A percentile compares a stretch with the other conserved stretches of the same genome.
Evolutionary conservation across 2,797 vertebrate species (phyloP).

Genomic region (Iguana delicatissima): DNA sequence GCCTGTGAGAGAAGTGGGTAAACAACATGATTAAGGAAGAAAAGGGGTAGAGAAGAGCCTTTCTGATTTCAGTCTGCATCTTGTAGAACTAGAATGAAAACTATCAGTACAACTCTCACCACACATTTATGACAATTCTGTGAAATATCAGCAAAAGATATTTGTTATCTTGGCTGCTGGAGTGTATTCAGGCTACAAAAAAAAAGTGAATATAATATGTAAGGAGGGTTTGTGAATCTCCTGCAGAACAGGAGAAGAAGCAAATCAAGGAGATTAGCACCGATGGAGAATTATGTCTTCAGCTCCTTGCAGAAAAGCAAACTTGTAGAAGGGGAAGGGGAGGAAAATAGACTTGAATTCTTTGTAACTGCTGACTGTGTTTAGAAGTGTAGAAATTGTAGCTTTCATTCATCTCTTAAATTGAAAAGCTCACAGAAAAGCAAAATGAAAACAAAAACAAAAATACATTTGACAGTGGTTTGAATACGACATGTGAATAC

Average conservation of each 20-base stretch:
- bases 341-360: too few species aligned
- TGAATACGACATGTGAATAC: too few species aligned
- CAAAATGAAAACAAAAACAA: too few species aligned
- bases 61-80: background rate
- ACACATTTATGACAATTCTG: background rate
- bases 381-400: too few species aligned
- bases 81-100: background rate
- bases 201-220: background rate
- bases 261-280: background rate
- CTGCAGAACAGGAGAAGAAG: constrained; percentile 13
- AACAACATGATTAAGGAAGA: background rate
- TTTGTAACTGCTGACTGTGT: too few species aligned
- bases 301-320: too few species aligned
- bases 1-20: background rate
- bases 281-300: background rate
- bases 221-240: background rate
- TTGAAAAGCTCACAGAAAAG: too few species aligned
- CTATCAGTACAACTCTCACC: background rate
- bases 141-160: background rate
- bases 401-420: too few species aligned
- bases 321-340: too few species aligned
- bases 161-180: background rate
- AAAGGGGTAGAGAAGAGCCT: background rate
- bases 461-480: too few species aligned
- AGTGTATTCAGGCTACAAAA: background rate